phyloP scores from a whole-genome alignment of 2,888 invertebrate genomes.

The Sinotaia quadrata region DNA sequence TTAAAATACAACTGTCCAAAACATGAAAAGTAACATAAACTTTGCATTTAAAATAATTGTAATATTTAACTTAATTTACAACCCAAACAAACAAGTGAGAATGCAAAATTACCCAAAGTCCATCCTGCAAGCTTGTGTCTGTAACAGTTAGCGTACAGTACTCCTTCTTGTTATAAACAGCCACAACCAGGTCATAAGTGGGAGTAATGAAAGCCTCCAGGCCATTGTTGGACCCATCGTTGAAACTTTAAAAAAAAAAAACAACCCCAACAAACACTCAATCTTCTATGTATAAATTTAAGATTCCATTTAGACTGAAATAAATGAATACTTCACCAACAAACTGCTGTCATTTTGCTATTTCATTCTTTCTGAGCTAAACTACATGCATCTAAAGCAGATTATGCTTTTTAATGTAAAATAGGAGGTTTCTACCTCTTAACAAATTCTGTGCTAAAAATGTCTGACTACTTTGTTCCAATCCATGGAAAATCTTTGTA shows the following conservation, averaged over 20 bases:
- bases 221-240: constrained; percentile 66
- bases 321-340: background rate
- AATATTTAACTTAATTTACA: background rate
- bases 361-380: background rate
- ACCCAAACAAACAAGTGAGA: background rate
- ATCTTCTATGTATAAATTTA: background rate
- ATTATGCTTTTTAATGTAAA: too few relatives aligned
- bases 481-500: too few relatives aligned
- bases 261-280: background rate
- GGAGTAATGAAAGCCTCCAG: constrained; percentile 78
- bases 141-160: constrained; percentile 76
- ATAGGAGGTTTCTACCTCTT: too few relatives aligned
- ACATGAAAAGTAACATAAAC: too few relatives aligned
- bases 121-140: constrained; percentile 71
- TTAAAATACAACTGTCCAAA: too few relatives aligned
- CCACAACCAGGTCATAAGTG: constrained; percentile 76
- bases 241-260: constrained; percentile 6
- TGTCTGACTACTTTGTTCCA: too few relatives aligned
- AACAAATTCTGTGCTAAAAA: too few relatives aligned
- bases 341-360: background rate
- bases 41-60: too few relatives aligned
- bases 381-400: too few relatives aligned
- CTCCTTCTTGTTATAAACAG: constrained; percentile 76
- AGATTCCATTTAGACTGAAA: background rate
- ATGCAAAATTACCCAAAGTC: constrained; percentile 73